Base-by-base conservation (phyloP, 2,113 vertebrate genomes). In the Steatornis caripensis region DNA sequence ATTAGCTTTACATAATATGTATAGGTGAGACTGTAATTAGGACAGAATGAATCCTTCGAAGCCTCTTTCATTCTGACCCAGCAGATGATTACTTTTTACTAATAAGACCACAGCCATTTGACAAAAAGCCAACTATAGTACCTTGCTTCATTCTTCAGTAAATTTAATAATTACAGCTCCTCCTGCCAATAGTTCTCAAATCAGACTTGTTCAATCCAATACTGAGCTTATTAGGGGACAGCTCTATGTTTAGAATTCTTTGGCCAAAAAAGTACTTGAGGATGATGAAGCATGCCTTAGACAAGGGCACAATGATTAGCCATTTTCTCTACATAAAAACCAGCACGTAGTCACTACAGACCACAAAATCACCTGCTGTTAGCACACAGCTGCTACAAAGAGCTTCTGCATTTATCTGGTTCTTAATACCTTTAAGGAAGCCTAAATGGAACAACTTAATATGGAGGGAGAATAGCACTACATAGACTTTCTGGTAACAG, bases 1-100 rank as follows among this genome's bases (percentile, higher is more conserved):
- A 98, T 98, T 98, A 98, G 98, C 97, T 98, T 98, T 98, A 97
- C 84, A 98, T 98, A 98, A 98, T 98, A 97, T 95, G 97, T 97
- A 98, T 95, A 98, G 98, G 98, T 98, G 97, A 98, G 98, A 98
- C 97, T 97, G 96, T 98, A 98, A 98, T 98, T 98, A 98, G 96
- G 94, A 96, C 87, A 98, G 97, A 98, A 98, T 97, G 98, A 98
- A 98, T 97, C 97, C 97, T 98, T 97, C 93, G 86, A 95, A 97
- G 91, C 89, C 95, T 97, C 96, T 98, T 98, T 98, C 94, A 98
- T 97, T 98, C 97, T 98, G 95, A 98, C 96, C 95, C 95, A 74
- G 92, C 49, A 97, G 97, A 98, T 98, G 98, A 98, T 98, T 97
- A 98, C 92, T 98, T 98, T 97, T 97, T 96, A 92, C 97, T 98